Conservation (phyloP, 2,113 vertebrate species). For the Pelecanoides urinatrix region DNA sequence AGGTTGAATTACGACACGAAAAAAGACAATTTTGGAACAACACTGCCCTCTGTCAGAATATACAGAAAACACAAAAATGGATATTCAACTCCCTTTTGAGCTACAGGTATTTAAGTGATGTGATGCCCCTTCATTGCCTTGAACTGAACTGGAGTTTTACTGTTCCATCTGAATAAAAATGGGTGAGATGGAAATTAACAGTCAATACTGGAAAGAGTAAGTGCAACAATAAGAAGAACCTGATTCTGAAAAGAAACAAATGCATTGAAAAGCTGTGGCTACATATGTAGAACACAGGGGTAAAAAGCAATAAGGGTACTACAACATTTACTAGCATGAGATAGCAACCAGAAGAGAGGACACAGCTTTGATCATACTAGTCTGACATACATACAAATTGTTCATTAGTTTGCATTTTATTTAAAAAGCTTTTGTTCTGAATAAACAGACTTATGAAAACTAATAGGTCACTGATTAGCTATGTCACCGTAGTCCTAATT, state of each 20-base stretch:
- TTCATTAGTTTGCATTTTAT: neutral
- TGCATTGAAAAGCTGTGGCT: neutral
- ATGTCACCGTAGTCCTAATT: neutral
- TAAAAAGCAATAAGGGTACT: neutral
- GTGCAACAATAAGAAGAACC: neutral
- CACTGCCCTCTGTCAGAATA: conserved; percentile 37
- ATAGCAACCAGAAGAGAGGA: neutral
- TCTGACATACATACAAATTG: neutral
- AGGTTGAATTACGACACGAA: neutral
- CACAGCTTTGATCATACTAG: neutral
- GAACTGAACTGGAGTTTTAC: neutral
- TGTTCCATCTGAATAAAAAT: neutral
- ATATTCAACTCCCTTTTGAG: neutral
- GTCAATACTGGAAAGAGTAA: neutral
- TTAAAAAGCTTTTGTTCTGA: neutral
- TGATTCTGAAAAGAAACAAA: neutral
- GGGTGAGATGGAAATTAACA: neutral
- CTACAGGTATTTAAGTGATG: neutral
- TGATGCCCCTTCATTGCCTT: neutral
- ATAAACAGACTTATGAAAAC: neutral
- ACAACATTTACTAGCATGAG: neutral
- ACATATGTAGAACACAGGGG: neutral
- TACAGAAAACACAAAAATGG: neutral
- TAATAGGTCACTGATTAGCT: neutral
- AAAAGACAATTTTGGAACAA: conserved; percentile 9